Base-by-base conservation (phyloP, 2,113 vertebrate genomes). In the Pungitius pungitius region DNA sequence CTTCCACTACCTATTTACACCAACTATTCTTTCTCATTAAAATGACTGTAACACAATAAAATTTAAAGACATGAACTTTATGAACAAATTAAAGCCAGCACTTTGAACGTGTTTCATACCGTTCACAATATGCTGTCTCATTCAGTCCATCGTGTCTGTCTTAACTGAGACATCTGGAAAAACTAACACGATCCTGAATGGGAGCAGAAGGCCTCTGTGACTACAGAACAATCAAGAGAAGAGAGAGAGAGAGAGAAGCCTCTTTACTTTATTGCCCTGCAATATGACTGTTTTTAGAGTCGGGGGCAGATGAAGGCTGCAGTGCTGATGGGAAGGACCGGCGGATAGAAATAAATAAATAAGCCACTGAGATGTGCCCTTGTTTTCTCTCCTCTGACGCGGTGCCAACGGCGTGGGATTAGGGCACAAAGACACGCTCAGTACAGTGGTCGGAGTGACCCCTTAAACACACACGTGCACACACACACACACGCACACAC, bases 331-430 rank as follows among this genome's bases (percentile, higher is more conserved):
- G 81, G 81, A 79, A 73, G 59, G 66, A 77, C 47, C 13, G 58
- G 35, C 62, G 74, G 61, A 79, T 77, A 84, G 60, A 88, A 87
- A 87, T 87, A 83, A 82, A 88, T 81, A 84, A 83, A 89, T 82
- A 74, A 81, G 75, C 62, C 83, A 73, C 51, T 76, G 81, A 92
- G 87, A 90, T 63, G 20, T 80, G 70, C 76, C 84, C 89, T 90
- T 92, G 89, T 91, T 89, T 92, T 86, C 85, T 79, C 80, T 88
- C 75, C 82, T 84, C 84, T 92, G 91, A 90, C 88, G 75, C 4
- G 4, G 26, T 75, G 90, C 86, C 89, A 89, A 81, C 80, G 57
- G 87, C 56, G 89, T 93, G 84, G 92, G 91, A 67, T 71, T 9
- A 59, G 64, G 76, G 81, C 85, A 93, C 91, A 91, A 91, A 92